Evolutionary conservation across 2,888 invertebrate species (phyloP), one percentile per base, ranked within the genome.

Genomic region (Lasioglossum villosulum): DNA sequence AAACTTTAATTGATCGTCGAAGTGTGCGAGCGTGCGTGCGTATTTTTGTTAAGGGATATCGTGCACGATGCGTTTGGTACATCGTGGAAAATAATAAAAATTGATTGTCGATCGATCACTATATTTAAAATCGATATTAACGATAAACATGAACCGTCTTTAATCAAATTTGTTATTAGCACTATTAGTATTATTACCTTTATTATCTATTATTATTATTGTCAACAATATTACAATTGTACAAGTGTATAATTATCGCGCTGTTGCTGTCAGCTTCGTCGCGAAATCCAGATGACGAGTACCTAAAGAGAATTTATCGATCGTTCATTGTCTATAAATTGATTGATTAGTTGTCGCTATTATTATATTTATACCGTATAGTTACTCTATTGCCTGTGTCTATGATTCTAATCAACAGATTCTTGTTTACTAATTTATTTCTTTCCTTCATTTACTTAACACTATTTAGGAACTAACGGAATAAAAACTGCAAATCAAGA

Each of bases 351-450:
- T 91, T 89, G 83, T 89, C 86, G 48, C 88, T 88, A 84, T 89
- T 86, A 89, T 90, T 90, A 87, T 89, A 90, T 91, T 85, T 90
- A 89, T 87, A 88, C 77, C 86, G 45, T 91, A 85, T 90, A 80
- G 87, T 90, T 90, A 88, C 83, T 70, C 78, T 85, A 83, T 88
- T 80, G 80, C 89, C 91, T 92, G 91, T 92, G 91, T 92, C 91
- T 90, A 91, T 39, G 78, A 74, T 78, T 83, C 75, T 52, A 56
- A 68, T 42, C 73, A 68, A 56, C 27, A 37, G 59, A 71, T 68
- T 8, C 63, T 52, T 76, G 39, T 76, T 78, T 78, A 71, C 23
- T 66, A 42, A 71, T 86, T 70, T 59, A 2, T 72, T 76, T 72
- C 34, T 74, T 71, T 39, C 42, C 42, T 75, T 34, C 34, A 6